A percentile compares a stretch with the other conserved stretches of the same genome.
Conservation (phyloP, 1,140 invertebrate species). For the Tribolium castaneum region DNA sequence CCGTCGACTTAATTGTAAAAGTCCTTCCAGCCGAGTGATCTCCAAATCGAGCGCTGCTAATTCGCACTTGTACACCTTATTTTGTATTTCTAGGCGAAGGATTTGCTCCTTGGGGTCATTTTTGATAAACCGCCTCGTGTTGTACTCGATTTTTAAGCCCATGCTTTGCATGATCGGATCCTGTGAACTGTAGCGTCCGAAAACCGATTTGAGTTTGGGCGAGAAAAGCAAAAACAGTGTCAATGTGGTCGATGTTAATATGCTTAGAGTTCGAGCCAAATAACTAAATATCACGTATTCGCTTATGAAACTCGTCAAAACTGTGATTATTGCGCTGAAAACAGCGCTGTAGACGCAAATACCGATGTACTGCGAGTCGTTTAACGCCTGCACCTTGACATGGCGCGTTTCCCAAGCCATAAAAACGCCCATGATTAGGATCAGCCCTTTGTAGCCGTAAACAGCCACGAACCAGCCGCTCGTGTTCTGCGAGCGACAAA, state of each 20-base stretch:
- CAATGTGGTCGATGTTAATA: constrained; percentile 86
- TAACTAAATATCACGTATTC: constrained; percentile 87
- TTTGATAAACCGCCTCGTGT: constrained; percentile 81
- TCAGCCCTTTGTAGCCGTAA: constrained; percentile 89
- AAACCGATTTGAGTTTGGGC: constrained; percentile 80
- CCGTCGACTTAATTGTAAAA: constrained; percentile 38
- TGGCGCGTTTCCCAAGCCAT: constrained; percentile 98
- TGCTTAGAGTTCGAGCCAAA: constrained; percentile 83
- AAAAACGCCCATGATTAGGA: constrained; percentile 91
- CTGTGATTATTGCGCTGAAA: constrained; percentile 86
- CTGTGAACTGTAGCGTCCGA: constrained; percentile 68
- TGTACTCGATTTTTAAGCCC: constrained; percentile 88
- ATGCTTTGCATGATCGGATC: constrained; percentile 88
- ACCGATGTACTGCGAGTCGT: constrained; percentile 97
- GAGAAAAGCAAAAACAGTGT: constrained; percentile 89
- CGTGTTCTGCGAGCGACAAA: constrained; percentile 87
- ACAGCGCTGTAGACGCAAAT: constrained; percentile 93
- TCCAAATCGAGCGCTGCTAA: constrained; percentile 84
- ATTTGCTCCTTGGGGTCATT: constrained; percentile 82
- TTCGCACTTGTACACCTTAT: constrained; percentile 87
- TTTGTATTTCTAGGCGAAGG: constrained; percentile 90
- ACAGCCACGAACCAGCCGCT: constrained; percentile 88
- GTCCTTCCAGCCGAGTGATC: constrained; percentile 76
- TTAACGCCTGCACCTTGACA: constrained; percentile 96
- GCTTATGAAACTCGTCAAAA: constrained; percentile 86